Conservation (phyloP, 2,113 vertebrate genomes). For the Menidia beryllina region DNA sequence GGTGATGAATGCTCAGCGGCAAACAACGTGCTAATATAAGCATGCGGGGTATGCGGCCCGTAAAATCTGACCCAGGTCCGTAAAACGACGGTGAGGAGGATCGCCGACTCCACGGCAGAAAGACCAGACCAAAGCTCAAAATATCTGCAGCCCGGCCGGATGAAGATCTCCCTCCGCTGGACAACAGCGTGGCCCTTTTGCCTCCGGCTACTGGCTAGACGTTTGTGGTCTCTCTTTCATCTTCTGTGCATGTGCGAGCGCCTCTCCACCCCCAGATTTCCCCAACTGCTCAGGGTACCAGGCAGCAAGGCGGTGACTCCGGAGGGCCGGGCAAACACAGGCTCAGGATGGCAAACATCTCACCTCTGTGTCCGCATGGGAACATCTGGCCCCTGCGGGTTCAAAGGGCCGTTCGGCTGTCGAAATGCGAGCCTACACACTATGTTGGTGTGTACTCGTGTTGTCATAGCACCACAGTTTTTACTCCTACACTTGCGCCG, state of each 20-base stretch:
- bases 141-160: constrained; percentile 40
- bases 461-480: constrained; percentile 55
- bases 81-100: constrained; percentile 69
- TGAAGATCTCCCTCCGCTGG: constrained; percentile 42
- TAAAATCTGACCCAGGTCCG: constrained; percentile 50
- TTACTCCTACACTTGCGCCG: constrained; percentile 48
- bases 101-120: constrained; percentile 51
- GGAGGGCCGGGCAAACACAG: constrained; percentile 73
- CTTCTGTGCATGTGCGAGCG: constrained; percentile 43
- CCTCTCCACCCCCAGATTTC: constrained; percentile 38
- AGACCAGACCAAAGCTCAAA: constrained; percentile 44
- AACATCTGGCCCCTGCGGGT: constrained; percentile 73
- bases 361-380: constrained; percentile 77
- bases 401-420: constrained; percentile 50
- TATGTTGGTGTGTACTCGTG: constrained; percentile 38
- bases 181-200: constrained; percentile 37
- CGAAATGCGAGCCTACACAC: constrained; percentile 52
- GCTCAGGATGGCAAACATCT: constrained; percentile 73
- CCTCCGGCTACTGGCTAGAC: constrained; percentile 50
- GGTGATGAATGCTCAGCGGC: neutral
- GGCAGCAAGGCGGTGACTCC: constrained; percentile 57
- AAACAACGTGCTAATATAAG: constrained; percentile 18
- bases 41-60: constrained; percentile 37
- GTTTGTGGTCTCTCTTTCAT: constrained; percentile 57
- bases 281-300: constrained; percentile 25